Base-by-base conservation (phyloP, 2,797 vertebrate species). In the Cyprinella venusta region DNA sequence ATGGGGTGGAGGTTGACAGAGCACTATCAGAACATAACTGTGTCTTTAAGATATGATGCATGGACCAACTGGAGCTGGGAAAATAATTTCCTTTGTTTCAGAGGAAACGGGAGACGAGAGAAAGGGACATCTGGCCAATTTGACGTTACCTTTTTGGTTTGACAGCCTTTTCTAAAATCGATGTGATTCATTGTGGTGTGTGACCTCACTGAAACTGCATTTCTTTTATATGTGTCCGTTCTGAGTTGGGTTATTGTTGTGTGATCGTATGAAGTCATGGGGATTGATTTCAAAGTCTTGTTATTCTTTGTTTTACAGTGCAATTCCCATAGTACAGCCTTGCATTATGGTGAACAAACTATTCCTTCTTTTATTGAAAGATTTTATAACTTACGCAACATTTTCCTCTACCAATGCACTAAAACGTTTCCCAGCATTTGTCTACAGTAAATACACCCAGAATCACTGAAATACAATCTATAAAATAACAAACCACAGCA, bases 1-100 rank as follows among this genome's bases (percentile, higher is more conserved):
- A 83, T 64, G 81, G 67, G 76, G 65, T 82, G 90, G 88, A 93
- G 91, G 87, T 85, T 82, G 81, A 85, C 84, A 72, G 86, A 48
- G 86, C 72, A 81, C 0, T 77, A 86, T 86, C 76, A 83, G 83
- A 87, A 84, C 85, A 68, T 59, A 75, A 75, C 69, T 76, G 36
- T 56, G 78, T 81, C 78, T 82, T 67, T 85, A 85, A 78, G 75
- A 74, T 84, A 59, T 88, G 84, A 68, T 85, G 88, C 82, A 84
- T 8, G 26, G 19, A 38, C 19, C 56, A 24, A 82, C 71, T 64
- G 52, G 30, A 40, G 75, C 67, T 42, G 42, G 84, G 52, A 59
- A 83, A 87, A 84, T 64, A 77, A 90, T 86, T 89, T 90, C 82
- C 85, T 88, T 82, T 89, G 86, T 86, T 84, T 83, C 16, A 42